phyloP scores from a whole-genome alignment of 2,888 invertebrate species.

The Nymphalis polychloros region DNA sequence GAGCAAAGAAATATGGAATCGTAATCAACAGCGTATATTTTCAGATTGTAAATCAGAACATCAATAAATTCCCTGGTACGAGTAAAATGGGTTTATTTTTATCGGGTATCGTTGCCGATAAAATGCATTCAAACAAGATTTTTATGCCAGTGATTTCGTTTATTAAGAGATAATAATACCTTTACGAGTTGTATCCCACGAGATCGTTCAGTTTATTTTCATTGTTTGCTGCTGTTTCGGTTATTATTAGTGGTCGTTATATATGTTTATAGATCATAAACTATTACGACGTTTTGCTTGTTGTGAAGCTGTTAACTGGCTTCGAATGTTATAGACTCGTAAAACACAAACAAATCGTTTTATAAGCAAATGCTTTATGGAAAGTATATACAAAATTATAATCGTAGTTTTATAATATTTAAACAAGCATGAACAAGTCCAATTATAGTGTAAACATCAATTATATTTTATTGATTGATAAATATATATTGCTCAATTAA shows the following conservation, averaged over 20 bases:
- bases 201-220: constrained; percentile 71
- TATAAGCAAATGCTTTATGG: constrained; percentile 55
- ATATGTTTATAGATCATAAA: constrained; percentile 80
- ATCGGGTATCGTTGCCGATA: constrained; percentile 58
- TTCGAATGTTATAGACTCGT: constrained; percentile 68
- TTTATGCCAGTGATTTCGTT: constrained; percentile 71
- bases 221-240: constrained; percentile 78
- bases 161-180: constrained; percentile 81
- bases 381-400: constrained; percentile 8
- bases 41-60: constrained; percentile 30
- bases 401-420: not conserved
- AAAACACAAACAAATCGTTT: constrained; percentile 72
- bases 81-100: constrained; percentile 62
- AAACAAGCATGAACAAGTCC: too few relatives aligned
- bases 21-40: constrained; percentile 28
- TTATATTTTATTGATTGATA: not conserved
- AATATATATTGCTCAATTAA: not conserved
- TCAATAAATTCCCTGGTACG: constrained; percentile 49
- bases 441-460: not conserved
- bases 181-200: constrained; percentile 71
- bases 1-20: constrained; percentile 20
- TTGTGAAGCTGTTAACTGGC: constrained; percentile 74
- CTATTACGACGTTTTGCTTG: constrained; percentile 72
- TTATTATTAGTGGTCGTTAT: constrained; percentile 79
- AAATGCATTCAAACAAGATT: constrained; percentile 70